Evolutionary conservation across 2,113 vertebrate genomes (phyloP), one percentile per base, ranked within the genome.

Genomic region (Peucedramus taeniatus): DNA sequence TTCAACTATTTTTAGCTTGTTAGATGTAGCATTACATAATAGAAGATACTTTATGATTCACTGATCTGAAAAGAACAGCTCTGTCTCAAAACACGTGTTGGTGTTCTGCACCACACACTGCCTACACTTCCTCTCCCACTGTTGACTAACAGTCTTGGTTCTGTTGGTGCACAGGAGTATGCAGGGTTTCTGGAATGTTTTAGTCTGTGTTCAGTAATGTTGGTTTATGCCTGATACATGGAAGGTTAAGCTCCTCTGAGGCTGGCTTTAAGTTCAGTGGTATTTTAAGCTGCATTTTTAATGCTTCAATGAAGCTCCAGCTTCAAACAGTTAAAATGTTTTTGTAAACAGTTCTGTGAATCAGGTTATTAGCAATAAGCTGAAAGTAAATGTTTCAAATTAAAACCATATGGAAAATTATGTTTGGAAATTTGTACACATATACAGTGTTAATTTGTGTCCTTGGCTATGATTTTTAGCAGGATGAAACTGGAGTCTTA

Each of bases 31-130:
- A 0, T 96, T 97, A 78, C 64, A 28, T 96, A 95, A 97, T 1
- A 6, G 87, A 89, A 96, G 79, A 81, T 83, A 83, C 70, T 87
- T 92, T 37, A n/a, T 94, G 90, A 96, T 90, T 96, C 85, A 90
- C 50, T 96, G 94, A 74, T 93, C 79, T 94, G 87, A 95, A 96
- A 93, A 95, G 94, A 94, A 23, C 94, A 96, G 75, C 85, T 82
- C 89, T 90, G 30, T 85, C 90, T 90, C 75, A 39, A 80, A 93
- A 69, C 70, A 23, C n/a, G 78, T 5, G 30, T 86, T 83, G 70
- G 57, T 63, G 84, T 83, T 89, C 54, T 88, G 78, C 42, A 74
- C 70, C 50, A 4, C 42, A 74, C 24, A 4, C 35, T 66, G 79
- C 87, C 35, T 68, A 64, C 51, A 6, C 54, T 84, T 54, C 13